Percentiles rank a stretch among this genome's conserved stretches.
phyloP scores from a whole-genome alignment of 2,888 invertebrate species.

The Caenorhabditis auriculariae region DNA sequence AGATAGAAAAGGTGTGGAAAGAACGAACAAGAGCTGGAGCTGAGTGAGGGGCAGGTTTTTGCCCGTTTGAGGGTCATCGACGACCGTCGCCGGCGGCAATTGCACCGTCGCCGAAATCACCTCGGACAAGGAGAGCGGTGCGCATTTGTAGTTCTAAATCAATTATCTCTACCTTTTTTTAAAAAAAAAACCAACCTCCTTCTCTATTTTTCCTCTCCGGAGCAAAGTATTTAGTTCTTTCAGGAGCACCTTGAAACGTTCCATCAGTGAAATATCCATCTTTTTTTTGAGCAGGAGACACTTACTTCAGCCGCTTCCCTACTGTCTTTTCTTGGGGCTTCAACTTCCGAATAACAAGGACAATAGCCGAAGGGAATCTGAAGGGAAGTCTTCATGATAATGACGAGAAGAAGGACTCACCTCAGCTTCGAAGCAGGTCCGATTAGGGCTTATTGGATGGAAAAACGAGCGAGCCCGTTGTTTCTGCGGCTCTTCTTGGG shows the following conservation, averaged over 20 bases:
- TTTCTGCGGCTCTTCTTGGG: constrained; percentile 1
- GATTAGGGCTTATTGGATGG: constrained; percentile 25
- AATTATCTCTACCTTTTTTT: neutral
- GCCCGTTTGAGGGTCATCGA: constrained; percentile 23
- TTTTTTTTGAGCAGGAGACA: constrained; percentile 5
- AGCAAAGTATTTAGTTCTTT: neutral
- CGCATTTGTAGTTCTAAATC: constrained; percentile 2
- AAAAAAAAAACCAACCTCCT: neutral
- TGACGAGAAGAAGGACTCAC: constrained; percentile 11
- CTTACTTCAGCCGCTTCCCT: constrained; percentile 21
- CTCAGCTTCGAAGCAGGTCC: constrained; percentile 42
- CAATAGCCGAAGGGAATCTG: constrained; percentile 52
- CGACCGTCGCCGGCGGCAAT: constrained; percentile 16
- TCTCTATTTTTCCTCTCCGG: neutral
- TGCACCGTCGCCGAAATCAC: constrained; percentile 17
- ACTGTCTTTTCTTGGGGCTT: constrained; percentile 33
- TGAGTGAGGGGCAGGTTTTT: constrained; percentile 6
- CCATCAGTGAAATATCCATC: too few species aligned
- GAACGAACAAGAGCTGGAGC: too few species aligned
- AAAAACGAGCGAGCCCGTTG: constrained; percentile 30
- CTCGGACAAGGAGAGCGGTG: constrained; percentile 4
- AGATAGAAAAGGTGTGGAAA: too few species aligned
- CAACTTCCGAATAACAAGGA: constrained; percentile 46
- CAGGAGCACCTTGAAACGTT: neutral
- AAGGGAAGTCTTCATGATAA: too few species aligned